These are phyloP conservation scores for Athalia rosae DNA, from an alignment of 2,888 invertebrate genomes.

Conservation along the genomic window DNA sequence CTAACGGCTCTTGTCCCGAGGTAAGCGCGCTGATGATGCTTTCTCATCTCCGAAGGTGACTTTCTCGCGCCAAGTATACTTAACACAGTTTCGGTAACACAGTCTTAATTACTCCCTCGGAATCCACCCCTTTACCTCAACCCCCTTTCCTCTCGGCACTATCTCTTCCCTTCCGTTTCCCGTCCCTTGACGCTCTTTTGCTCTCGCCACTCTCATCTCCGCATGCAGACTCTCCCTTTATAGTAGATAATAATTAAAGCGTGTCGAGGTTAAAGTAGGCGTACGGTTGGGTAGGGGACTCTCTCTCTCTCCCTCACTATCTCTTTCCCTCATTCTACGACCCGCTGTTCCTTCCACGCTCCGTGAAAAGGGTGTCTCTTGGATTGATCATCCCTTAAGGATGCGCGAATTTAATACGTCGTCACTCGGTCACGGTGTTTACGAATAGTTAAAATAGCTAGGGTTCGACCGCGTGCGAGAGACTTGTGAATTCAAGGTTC, in stretches of 20 bases:
- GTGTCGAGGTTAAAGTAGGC: constrained; percentile 7
- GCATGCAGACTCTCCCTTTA: neutral
- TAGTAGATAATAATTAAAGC: constrained; percentile 36
- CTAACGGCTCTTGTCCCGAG: neutral
- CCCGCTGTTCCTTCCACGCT: too few relatives aligned
- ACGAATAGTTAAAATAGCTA: too few relatives aligned
- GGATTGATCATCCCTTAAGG: too few relatives aligned
- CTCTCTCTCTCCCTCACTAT: too few relatives aligned
- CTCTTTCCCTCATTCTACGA: too few relatives aligned
- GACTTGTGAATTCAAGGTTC: too few relatives aligned
- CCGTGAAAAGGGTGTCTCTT: too few relatives aligned
- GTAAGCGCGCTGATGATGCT: neutral
- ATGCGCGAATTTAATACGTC: too few relatives aligned
- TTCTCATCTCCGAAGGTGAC: constrained; percentile 6
- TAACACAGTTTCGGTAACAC: constrained; percentile 36
- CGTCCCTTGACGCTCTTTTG: neutral
- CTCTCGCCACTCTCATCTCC: neutral
- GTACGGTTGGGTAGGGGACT: neutral
- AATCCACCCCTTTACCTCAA: neutral
- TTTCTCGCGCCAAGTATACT: constrained; percentile 20
- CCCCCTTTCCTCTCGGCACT: neutral
- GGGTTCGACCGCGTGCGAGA: too few relatives aligned
- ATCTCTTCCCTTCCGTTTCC: neutral
- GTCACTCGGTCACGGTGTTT: too few relatives aligned
- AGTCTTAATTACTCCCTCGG: constrained; percentile 26